Evolutionary conservation across 2,113 vertebrate species (phyloP).

Genomic region (Brienomyrus brachyistius): DNA sequence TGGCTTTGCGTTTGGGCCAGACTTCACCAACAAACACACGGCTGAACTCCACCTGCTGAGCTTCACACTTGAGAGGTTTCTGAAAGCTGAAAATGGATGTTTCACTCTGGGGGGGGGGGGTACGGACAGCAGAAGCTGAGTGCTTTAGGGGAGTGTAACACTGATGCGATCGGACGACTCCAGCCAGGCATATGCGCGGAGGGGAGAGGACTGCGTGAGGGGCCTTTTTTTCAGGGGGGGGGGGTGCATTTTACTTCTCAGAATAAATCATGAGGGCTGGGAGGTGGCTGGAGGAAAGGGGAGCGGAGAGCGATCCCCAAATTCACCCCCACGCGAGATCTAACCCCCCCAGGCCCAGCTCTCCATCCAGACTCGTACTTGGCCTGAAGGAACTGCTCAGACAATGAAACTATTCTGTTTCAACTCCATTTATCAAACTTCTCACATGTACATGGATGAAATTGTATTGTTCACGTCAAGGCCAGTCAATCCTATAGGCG

Average conservation of each 20-base stretch:
- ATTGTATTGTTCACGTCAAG: not conserved
- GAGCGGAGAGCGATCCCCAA: not conserved
- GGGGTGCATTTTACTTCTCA: not conserved
- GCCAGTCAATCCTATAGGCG: not conserved
- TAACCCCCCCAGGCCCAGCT: not conserved
- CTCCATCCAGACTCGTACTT: not conserved
- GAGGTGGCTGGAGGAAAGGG: conserved; percentile 1
- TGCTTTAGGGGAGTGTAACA: conserved; percentile 22
- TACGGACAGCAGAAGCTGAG: not conserved
- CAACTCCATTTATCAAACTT: not conserved
- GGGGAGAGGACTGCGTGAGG: conserved; percentile 23
- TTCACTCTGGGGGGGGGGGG: conserved; percentile 24
- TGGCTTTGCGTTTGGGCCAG: too few relatives aligned
- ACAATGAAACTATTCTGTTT: not conserved
- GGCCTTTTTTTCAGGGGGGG: conserved; percentile 21
- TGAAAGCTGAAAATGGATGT: conserved; percentile 31
- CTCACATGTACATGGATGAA: not conserved
- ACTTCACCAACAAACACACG: not conserved
- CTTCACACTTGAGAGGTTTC: conserved; percentile 30
- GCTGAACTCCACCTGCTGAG: not conserved
- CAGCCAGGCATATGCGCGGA: conserved; percentile 18
- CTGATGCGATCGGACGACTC: conserved; percentile 34
- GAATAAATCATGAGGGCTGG: conserved; percentile 17
- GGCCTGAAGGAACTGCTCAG: not conserved
- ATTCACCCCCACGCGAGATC: not conserved